phyloP scores from a whole-genome alignment of 2,888 invertebrate species.

The Erannis defoliaria region DNA sequence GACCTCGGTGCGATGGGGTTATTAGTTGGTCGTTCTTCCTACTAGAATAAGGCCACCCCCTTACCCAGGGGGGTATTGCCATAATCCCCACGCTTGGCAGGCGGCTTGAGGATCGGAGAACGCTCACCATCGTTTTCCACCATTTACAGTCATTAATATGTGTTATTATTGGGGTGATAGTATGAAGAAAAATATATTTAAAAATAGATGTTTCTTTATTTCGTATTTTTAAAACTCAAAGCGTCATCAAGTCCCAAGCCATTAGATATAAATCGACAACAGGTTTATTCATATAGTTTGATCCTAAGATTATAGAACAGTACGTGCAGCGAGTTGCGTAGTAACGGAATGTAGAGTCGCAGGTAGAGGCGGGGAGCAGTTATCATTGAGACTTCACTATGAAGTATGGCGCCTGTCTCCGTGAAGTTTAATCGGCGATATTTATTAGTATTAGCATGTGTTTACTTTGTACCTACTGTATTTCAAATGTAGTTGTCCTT shows the following conservation, averaged over 20 bases:
- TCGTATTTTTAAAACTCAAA: not conserved
- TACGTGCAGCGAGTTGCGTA: not conserved
- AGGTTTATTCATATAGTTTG: not conserved
- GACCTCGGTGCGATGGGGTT: too few species aligned
- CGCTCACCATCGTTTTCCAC: too few species aligned
- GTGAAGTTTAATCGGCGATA: constrained; percentile 34
- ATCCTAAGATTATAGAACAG: not conserved
- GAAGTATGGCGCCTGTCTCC: constrained; percentile 51
- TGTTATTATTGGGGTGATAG: too few species aligned
- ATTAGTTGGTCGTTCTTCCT: too few species aligned
- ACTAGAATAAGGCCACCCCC: too few species aligned
- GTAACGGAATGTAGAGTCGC: constrained; percentile 23
- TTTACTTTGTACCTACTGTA: not conserved
- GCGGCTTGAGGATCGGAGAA: too few species aligned
- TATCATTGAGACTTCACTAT: constrained; percentile 66
- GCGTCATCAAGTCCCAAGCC: too few species aligned
- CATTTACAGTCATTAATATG: too few species aligned
- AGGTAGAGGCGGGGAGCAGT: constrained; percentile 43
- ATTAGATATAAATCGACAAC: not conserved
- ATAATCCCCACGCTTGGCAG: too few species aligned
- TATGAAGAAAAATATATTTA: too few species aligned
- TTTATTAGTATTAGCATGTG: constrained; percentile 18
- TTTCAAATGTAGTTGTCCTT: not conserved
- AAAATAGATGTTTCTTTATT: too few species aligned
- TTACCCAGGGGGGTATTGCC: too few species aligned